phyloP scores from a whole-genome alignment of 2,113 vertebrate genomes.

The Onychostoma macrolepis region DNA sequence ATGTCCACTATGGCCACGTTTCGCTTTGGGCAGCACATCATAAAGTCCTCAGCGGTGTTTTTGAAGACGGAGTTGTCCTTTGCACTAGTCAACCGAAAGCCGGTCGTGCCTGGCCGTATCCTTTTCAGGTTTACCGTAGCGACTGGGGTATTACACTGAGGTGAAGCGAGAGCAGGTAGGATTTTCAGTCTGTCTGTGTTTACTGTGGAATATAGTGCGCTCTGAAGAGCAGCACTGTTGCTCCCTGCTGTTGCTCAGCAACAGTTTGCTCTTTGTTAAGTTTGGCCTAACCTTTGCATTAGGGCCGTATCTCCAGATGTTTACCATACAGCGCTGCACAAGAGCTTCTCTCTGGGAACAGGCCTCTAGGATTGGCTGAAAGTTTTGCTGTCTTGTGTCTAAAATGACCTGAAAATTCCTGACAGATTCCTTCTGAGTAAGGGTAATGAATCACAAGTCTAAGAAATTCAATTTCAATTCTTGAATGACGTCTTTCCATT shows the following conservation, averaged over 20 bases:
- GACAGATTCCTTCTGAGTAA: constrained; percentile 39
- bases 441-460: not conserved
- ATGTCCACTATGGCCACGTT: constrained; percentile 71
- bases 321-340: constrained; percentile 41
- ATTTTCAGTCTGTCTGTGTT: constrained; percentile 48
- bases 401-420: not conserved
- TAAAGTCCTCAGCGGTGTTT: constrained; percentile 84
- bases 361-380: constrained; percentile 34
- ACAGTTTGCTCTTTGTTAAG: constrained; percentile 78
- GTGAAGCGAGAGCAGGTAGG: constrained; percentile 30
- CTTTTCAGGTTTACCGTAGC: constrained; percentile 65
- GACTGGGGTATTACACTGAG: not conserved
- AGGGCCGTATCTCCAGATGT: constrained; percentile 59
- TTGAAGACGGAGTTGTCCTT: constrained; percentile 85
- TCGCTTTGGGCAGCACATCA: constrained; percentile 85
- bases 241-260: constrained; percentile 82
- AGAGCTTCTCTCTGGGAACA: not conserved
- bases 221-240: constrained; percentile 72
- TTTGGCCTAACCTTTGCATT: constrained; percentile 70
- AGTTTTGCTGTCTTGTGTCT: constrained; percentile 18
- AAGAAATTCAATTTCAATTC: not conserved
- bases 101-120: constrained; percentile 89
- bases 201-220: constrained; percentile 63
- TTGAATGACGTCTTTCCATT: not conserved
- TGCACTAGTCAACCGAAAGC: constrained; percentile 87